Evolutionary conservation across 1,140 invertebrate genomes (phyloP), one percentile per base, ranked within the genome.

Genomic region (Papilio aristodemus): DNA sequence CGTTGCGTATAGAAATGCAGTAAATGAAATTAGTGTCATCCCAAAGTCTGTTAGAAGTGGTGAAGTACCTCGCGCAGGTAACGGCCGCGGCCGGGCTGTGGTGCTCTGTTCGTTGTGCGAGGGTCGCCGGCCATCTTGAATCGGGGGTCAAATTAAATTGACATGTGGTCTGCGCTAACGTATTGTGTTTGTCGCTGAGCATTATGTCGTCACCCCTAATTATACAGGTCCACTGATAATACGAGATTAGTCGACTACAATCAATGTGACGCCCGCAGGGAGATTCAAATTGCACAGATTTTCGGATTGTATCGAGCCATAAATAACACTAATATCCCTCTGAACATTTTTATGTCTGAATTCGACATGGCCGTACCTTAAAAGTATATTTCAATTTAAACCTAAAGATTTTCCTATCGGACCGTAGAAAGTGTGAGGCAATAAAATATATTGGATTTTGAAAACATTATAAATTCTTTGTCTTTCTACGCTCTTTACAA

Each of bases 191-290:
- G 75, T 68, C 72, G 79, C 71, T 75, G 69, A 78, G 76, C 78
- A 88, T 89, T 90, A 85, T 86, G 81, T 83, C 84, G 85, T 85
- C 83, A 79, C 86, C 86, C 84, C 83, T 87, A 89, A 86, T 90
- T 90, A 90, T 85, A 87, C 85, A 82, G 79, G 79, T 79, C 81
- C 79, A 73, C 70, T 78, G 78, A 86, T 86, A 83, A 79, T 76
- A 79, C 76, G 76, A 79, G 78, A 86, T 88, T 85, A 84, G 77
- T 68, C 75, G 70, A 68, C 66, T 69, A 75, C 81, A 84, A 86
- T 87, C 84, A 85, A 81, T 73, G 77, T 84, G 82, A 85, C 80
- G 76, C 71, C 73, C 58, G 69, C 19, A 68, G 58, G 54, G 50
- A 37, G 72, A 80, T 78, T 75, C 72, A 79, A 72, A 73, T 62